Base-by-base conservation (phyloP, 1,140 invertebrate species). In the Lepidurus packardi region DNA sequence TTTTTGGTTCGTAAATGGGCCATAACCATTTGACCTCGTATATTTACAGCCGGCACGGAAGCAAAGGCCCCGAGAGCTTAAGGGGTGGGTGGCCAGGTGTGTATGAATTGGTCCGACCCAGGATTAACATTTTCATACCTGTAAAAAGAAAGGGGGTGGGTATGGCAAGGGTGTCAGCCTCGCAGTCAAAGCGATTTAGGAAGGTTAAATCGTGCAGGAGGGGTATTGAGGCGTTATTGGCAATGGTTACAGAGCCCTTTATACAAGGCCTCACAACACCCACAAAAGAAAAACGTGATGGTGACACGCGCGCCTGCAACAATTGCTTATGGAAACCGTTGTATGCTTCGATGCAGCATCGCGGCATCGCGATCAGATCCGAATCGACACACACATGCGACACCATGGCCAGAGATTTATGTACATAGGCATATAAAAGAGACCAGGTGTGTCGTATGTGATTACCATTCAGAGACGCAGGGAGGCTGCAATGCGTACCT, bases 401-500 rank as follows among this genome's bases (percentile, higher is more conserved):
- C 53, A 65, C 53, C 13, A 16, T 65, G 53, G 53, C 16, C n/a
- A 21, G 53, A 65, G 53, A 65, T 65, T 65, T 65, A 65, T 65
- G 53, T 65, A 65, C 53, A 65, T 21, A 65, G 53, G 21, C 6
- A 65, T 65, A 65, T 65, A 65, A 65, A 65, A 65, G 34, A 65
- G 53, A 65, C 53, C 53, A 65, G 53, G 53, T 65, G 53, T 65
- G 53, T 65, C 53, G 53, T 65, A 65, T 21, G 53, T 65, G 53
- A 65, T 65, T 65, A n/a, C 53, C 13, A 65, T 65, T 65, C 53
- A 65, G 21, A 65, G 53, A 65, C 53, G 53, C 53, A 16, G 53
- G 53, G 53, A 65, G 21, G 53, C 53, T 65, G 53, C 53, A 21
- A 21, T n/a, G 53, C 34, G 53, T 65, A 65, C 9, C 53, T 9